A percentile compares a stretch with the other conserved stretches of the same genome.
These are phyloP conservation scores for Stichodactyla helianthus DNA, from an alignment of 64 coral and sea anemone genomes.

Conservation along the genomic window DNA sequence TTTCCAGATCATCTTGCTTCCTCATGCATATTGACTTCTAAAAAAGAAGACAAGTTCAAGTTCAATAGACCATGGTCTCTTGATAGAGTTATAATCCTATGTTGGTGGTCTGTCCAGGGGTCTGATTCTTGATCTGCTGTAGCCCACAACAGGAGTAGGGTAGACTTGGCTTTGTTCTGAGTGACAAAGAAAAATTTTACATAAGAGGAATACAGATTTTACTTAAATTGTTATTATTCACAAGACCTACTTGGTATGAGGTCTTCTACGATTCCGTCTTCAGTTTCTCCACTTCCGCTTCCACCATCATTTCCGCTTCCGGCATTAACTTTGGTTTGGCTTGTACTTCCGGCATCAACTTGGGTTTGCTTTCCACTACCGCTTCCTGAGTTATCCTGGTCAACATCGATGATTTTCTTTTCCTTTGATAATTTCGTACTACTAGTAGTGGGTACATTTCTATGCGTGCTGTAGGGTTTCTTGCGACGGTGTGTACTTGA, in stretches of 20 bases:
- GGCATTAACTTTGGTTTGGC: background rate
- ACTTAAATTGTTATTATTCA: slow-evolving; percentile 8
- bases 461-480: background rate
- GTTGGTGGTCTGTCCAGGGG: background rate
- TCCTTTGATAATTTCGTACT: background rate
- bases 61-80: background rate
- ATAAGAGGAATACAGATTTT: slow-evolving; percentile 26
- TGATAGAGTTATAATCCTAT: background rate
- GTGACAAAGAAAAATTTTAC: slow-evolving; percentile 46
- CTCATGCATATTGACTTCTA: no score
- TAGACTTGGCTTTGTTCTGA: background rate
- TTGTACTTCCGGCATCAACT: slow-evolving; percentile 1
- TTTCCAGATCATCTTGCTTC: no score
- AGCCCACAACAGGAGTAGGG: slow-evolving; percentile 2
- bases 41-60: no score
- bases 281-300: slow-evolving; percentile 31
- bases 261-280: background rate
- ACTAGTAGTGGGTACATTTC: background rate
- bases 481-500: background rate
- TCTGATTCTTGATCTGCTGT: background rate
- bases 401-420: slow-evolving; percentile 1
- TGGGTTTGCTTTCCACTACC: background rate
- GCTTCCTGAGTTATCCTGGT: background rate
- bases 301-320: background rate
- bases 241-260: slow-evolving; percentile 6